Evolutionary conservation across 2,113 vertebrate species (phyloP).

Genomic region (Otis tarda): DNA sequence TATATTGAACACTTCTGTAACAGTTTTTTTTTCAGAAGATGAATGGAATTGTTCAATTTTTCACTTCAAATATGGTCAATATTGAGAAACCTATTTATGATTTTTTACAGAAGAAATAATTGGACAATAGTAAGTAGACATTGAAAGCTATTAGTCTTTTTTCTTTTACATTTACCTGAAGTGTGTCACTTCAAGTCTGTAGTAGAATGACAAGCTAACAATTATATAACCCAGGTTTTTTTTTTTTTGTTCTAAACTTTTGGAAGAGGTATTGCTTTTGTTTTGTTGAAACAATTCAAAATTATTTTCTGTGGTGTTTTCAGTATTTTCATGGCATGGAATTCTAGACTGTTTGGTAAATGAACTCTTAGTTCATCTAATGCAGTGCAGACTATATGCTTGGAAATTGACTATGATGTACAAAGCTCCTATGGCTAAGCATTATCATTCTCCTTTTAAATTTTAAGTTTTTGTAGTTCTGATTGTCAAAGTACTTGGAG

Average conservation of each 20-base stretch:
- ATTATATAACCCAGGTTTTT: background rate
- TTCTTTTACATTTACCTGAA: background rate
- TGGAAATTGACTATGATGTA: slow-evolving; percentile 62
- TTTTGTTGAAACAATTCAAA: slow-evolving; percentile 46
- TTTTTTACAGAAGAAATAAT: background rate
- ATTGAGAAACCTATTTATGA: background rate
- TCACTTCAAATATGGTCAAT: background rate
- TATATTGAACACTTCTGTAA: background rate
- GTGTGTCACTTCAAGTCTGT: background rate
- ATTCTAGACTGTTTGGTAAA: slow-evolving; percentile 68
- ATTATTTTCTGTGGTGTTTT: slow-evolving; percentile 50
- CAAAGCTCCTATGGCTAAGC: slow-evolving; percentile 66
- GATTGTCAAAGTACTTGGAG: background rate
- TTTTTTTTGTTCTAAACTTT: background rate
- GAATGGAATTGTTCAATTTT: background rate
- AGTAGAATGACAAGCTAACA: background rate
- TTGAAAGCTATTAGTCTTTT: background rate
- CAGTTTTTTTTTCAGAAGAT: background rate
- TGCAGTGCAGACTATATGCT: slow-evolving; percentile 46
- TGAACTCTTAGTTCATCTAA: slow-evolving; percentile 56
- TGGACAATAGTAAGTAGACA: background rate
- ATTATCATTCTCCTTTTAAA: slow-evolving; percentile 25
- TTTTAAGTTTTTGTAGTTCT: background rate
- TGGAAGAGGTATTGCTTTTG: background rate
- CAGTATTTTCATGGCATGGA: slow-evolving; percentile 74